phyloP scores from a whole-genome alignment of 2,888 invertebrate genomes.

The Panorpa germanica region DNA sequence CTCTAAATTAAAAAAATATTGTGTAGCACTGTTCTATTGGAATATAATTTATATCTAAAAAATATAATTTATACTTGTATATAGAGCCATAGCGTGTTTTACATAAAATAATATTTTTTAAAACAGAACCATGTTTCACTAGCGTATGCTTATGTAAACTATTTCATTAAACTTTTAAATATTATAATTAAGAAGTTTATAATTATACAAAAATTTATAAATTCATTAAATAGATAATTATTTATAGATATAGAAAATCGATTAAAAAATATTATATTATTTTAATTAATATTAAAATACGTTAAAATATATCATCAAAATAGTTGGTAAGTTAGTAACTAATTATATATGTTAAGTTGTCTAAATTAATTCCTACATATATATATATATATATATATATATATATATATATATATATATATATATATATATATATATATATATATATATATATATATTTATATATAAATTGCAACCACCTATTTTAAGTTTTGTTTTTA shows the following conservation, averaged over 20 bases:
- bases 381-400: constrained; percentile 6
- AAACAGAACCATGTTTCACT: no score
- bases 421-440: constrained; percentile 3
- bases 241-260: constrained; percentile 5
- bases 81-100: no score
- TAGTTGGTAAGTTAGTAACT: background rate
- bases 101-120: no score
- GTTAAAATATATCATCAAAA: background rate
- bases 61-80: no score
- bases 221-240: background rate
- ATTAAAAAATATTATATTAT: constrained; percentile 1
- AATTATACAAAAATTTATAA: background rate
- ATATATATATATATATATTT: constrained; percentile 2
- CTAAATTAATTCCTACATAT: background rate
- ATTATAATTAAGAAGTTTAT: background rate
- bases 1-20: no score
- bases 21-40: no score
- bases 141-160: no score
- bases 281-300: constrained; percentile 1
- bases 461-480: constrained; percentile 4
- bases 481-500: constrained; percentile 4
- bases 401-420: constrained; percentile 6
- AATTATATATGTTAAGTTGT: background rate
- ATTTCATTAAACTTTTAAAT: no score
- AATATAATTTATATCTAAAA: no score